phyloP scores from a whole-genome alignment of 2,797 vertebrate species.

The Microctenopoma stevenorrisi region DNA sequence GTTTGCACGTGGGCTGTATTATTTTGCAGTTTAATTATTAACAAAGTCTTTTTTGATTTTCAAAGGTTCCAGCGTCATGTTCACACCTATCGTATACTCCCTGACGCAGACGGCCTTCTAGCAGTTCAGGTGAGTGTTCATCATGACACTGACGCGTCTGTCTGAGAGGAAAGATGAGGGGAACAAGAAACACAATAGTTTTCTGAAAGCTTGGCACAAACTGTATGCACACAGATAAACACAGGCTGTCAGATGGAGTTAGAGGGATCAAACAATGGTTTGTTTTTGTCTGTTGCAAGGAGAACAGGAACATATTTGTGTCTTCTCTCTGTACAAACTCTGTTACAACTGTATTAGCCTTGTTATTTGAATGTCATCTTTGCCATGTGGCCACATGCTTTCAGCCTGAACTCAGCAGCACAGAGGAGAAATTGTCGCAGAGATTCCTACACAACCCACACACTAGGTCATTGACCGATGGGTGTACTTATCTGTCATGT shows the following conservation, averaged over 20 bases:
- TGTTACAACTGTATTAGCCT: conserved; percentile 55
- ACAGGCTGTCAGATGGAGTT: neutral
- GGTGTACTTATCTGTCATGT: conserved; percentile 61
- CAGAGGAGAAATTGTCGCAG: conserved; percentile 79
- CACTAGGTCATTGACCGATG: conserved; percentile 64
- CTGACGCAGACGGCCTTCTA: conserved; percentile 84
- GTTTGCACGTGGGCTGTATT: conserved; percentile 2
- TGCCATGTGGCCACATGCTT: conserved; percentile 77
- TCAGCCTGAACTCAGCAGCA: conserved; percentile 76
- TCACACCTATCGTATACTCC: conserved; percentile 88
- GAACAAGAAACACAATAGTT: conserved; percentile 15
- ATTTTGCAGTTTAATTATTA: conserved; percentile 9
- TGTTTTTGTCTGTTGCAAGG: conserved; percentile 40
- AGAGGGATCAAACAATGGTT: conserved; percentile 46
- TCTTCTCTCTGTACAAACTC: conserved; percentile 51
- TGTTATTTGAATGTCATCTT: conserved; percentile 75
- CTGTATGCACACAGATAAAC: conserved; percentile 8
- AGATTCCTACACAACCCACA: conserved; percentile 81
- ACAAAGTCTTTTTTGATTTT: conserved; percentile 22
- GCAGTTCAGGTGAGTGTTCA: conserved; percentile 85
- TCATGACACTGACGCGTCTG: neutral
- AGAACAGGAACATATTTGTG: conserved; percentile 74
- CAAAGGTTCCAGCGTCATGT: conserved; percentile 86
- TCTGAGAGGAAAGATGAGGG: neutral
- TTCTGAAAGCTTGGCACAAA: conserved; percentile 18